Base-by-base conservation (phyloP, 2,888 invertebrate species). In the Polia nebulosa region DNA sequence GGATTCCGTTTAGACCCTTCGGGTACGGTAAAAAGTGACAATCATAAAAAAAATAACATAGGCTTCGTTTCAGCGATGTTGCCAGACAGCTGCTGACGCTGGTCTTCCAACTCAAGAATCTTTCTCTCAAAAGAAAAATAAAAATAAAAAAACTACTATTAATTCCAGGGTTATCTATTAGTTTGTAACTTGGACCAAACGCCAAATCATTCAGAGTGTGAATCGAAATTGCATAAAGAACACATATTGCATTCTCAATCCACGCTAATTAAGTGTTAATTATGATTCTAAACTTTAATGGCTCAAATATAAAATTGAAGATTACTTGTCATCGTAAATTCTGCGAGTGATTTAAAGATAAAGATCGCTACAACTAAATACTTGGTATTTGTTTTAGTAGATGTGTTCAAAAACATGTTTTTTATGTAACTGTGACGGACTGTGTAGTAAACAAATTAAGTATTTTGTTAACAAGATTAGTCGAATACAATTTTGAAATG, bases 161-260 rank as follows among this genome's bases (percentile, higher is more conserved):
- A 4, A 39, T 27, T 66, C n/a, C 15, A 39, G 1, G 15, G 1
- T 8, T 13, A 47, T 29, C 15, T 9, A n/a, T 29, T 5, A 56
- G 64, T 34, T 39, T 20, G 25, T 60, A 0, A 65, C 70, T 81
- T 80, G 45, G 27, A 59, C 74, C 61, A 71, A 52, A 47, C 25
- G n/a, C n/a, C 61, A 81, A 81, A 79, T 59, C 59, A 81, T 77
- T 69, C 76, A 53, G 70, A 79, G 68, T 80, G 66, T 80, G 60
- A 72, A 80, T 77, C 51, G 67, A 53, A 67, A 74, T 77, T 74
- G 72, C 80, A 65, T 61, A 69, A 77, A 82, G 25, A 55, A 79
- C 57, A 73, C n/a, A 45, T 47, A 66, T 63, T 61, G 75, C 80
- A 69, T 53, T 63, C 17, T 55, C 44, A 68, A 59, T 61, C 58